A percentile compares a stretch with the other conserved stretches of the same genome.
phyloP scores from a whole-genome alignment of 2,797 vertebrate genomes.

The Acestrorhynchus altus region DNA sequence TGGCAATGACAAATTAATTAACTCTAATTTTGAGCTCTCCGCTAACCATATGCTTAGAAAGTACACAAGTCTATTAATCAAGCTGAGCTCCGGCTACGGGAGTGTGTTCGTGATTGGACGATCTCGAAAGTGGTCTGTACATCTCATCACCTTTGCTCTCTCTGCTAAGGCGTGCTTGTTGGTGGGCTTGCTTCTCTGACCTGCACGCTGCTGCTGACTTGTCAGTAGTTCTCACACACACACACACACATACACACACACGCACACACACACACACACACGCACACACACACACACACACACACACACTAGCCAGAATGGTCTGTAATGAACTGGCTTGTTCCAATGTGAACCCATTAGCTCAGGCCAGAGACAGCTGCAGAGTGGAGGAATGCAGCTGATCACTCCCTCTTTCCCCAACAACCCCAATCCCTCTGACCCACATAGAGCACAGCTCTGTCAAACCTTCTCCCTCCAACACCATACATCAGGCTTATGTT shows the following conservation, averaged over 20 bases:
- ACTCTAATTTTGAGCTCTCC: neutral
- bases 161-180: neutral
- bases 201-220: neutral
- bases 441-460: constrained; percentile 11
- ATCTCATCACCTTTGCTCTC: neutral
- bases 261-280: neutral
- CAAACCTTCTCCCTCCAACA: no score
- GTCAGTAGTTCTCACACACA: neutral
- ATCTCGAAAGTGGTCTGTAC: neutral
- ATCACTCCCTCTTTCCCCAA: constrained; percentile 8
- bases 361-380: constrained; percentile 31
- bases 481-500: neutral
- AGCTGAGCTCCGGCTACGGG: neutral
- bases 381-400: constrained; percentile 18
- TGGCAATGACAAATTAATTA: constrained; percentile 12
- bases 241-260: neutral
- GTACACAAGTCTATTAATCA: constrained; percentile 2
- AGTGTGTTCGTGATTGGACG: neutral
- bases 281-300: neutral
- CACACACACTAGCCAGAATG: neutral
- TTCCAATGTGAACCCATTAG: constrained; percentile 20
- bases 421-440: constrained; percentile 12
- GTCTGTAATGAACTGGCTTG: constrained; percentile 17
- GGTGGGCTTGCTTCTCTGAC: neutral
- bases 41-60: constrained; percentile 3